Percentiles rank a stretch among this genome's conserved stretches.
Conservation (phyloP, 2,888 invertebrate genomes). For the Cosmia trapezina region DNA sequence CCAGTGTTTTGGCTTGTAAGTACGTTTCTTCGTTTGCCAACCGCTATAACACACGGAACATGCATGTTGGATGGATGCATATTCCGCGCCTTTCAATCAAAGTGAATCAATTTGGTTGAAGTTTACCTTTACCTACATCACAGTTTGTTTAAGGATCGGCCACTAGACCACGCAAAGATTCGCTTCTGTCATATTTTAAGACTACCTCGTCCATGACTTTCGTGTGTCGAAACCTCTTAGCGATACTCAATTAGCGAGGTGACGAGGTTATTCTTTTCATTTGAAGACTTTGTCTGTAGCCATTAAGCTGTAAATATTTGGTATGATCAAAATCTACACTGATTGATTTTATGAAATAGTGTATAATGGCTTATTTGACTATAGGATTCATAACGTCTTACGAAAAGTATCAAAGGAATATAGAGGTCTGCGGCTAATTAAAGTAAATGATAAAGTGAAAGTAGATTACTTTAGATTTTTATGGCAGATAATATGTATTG, state of each 20-base stretch:
- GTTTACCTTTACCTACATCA: background rate
- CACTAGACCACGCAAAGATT: background rate
- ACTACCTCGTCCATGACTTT: constrained; percentile 58
- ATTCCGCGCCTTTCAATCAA: constrained; percentile 1
- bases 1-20: constrained; percentile 20
- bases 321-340: constrained; percentile 3
- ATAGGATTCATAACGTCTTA: background rate
- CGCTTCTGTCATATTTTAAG: constrained; percentile 11
- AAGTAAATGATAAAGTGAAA: constrained; percentile 49
- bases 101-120: constrained; percentile 4
- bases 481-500: constrained; percentile 20
- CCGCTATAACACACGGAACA: background rate
- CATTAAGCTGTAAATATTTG: constrained; percentile 36
- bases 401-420: background rate
- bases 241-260: constrained; percentile 35
- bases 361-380: background rate
- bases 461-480: constrained; percentile 39
- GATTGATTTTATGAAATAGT: background rate
- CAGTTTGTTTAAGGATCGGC: constrained; percentile 33
- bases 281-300: constrained; percentile 26
- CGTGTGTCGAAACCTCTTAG: constrained; percentile 50
- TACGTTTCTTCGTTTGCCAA: constrained; percentile 24
- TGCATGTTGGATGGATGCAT: background rate
- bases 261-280: constrained; percentile 57
- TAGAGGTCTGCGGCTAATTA: constrained; percentile 7